Conservation (phyloP, 1,140 invertebrate genomes). For the Tetranychus urticae region DNA sequence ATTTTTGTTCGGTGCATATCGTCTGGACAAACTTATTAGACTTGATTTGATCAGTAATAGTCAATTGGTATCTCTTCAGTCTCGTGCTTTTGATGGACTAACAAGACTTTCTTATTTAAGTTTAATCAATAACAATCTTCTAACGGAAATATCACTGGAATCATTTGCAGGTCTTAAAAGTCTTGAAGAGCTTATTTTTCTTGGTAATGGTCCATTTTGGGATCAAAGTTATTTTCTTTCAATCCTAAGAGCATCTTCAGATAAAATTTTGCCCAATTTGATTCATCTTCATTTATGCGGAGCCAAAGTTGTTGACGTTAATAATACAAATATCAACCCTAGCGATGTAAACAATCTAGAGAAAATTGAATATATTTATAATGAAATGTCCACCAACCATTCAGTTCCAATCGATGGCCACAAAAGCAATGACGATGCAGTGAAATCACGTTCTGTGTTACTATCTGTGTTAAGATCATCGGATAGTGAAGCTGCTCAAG, state of each 20-base stretch:
- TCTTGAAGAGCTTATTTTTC: conserved; percentile 4
- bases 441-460: background rate
- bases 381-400: background rate
- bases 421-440: background rate
- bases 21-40: background rate
- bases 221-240: background rate
- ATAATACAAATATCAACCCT: background rate
- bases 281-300: conserved; percentile 1
- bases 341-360: background rate
- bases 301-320: background rate
- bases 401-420: background rate
- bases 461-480: background rate
- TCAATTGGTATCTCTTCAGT: background rate
- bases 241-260: background rate
- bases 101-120: background rate
- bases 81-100: conserved; percentile 4
- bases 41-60: conserved; percentile 3
- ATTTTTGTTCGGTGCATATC: background rate
- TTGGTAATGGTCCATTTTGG: background rate
- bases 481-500: background rate
- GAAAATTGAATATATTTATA: background rate
- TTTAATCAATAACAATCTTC: background rate
- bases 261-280: conserved; percentile 2
- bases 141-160: background rate
- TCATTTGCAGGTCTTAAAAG: conserved; percentile 2